These are phyloP conservation scores for Mystacides longicornis DNA, from an alignment of 2,888 invertebrate species.

Conservation along the genomic window DNA sequence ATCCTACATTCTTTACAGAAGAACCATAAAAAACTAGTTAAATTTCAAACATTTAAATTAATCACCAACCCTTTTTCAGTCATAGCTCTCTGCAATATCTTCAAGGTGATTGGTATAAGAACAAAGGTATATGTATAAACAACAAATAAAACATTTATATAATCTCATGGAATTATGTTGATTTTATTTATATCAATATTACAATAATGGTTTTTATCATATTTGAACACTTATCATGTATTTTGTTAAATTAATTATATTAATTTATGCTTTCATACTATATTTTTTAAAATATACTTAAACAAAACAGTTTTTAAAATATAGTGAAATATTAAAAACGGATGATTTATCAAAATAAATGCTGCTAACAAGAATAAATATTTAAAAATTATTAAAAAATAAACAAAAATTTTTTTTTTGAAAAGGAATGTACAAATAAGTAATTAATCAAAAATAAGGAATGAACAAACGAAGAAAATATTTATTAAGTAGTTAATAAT, in stretches of 20 bases:
- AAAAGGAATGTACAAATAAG: too few relatives aligned
- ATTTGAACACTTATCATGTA: conserved; percentile 26
- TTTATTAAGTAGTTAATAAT: not conserved
- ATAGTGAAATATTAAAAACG: not conserved
- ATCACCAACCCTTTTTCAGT: too few relatives aligned
- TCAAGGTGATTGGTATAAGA: too few relatives aligned
- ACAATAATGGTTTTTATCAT: conserved; percentile 24
- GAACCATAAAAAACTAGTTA: too few relatives aligned
- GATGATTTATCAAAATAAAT: not conserved
- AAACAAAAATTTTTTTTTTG: not conserved
- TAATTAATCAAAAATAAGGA: too few relatives aligned
- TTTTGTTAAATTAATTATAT: conserved; percentile 21
- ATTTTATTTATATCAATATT: conserved; percentile 24
- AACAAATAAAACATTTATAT: conserved; percentile 5
- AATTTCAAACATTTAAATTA: too few relatives aligned
- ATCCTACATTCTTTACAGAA: too few relatives aligned
- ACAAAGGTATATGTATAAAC: not conserved
- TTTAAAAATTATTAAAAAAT: not conserved
- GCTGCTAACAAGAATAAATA: not conserved
- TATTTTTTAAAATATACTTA: conserved; percentile 21
- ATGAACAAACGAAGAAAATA: too few relatives aligned
- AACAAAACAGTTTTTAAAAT: not conserved
- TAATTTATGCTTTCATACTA: conserved; percentile 25
- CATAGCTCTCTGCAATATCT: too few relatives aligned
- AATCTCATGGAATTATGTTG: conserved; percentile 24